Percentiles rank a stretch among this genome's conserved stretches.
These are phyloP conservation scores for Ischnura elegans DNA, from an alignment of 2,888 invertebrate species.

Conservation along the genomic window DNA sequence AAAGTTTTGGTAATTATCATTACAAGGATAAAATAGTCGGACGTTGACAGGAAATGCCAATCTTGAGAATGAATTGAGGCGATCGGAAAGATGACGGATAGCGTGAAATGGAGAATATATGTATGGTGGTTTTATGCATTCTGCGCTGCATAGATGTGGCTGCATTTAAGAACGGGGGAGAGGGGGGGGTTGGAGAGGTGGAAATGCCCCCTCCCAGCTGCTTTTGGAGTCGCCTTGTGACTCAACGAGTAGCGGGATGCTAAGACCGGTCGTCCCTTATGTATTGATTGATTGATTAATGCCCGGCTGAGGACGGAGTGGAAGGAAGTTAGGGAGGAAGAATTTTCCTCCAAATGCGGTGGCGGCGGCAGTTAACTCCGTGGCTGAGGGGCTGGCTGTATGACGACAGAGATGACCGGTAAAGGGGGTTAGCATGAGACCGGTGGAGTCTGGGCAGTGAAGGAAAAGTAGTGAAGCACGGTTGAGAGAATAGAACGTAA, in stretches of 20 bases:
- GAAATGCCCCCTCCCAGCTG: neutral
- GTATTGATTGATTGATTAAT: constrained; percentile 66
- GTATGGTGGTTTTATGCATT: constrained; percentile 32
- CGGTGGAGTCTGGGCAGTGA: neutral
- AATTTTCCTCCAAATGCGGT: constrained; percentile 65
- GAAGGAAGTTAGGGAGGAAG: neutral
- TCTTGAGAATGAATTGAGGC: neutral
- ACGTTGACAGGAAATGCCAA: neutral
- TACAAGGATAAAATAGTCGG: too few species aligned
- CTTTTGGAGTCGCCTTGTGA: constrained; percentile 38
- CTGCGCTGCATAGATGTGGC: neutral
- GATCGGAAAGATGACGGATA: neutral
- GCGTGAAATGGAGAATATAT: neutral
- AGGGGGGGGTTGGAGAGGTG: too few species aligned
- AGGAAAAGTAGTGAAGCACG: too few species aligned
- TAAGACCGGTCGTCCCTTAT: constrained; percentile 42
- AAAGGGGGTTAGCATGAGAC: neutral
- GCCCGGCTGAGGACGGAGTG: constrained; percentile 1
- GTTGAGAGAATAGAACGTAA: too few species aligned
- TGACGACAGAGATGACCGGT: neutral
- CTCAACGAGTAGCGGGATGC: constrained; percentile 39
- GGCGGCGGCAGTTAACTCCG: constrained; percentile 61
- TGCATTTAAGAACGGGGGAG: constrained; percentile 28
- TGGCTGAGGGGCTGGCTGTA: constrained; percentile 27
- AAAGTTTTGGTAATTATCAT: too few species aligned